phyloP scores from a whole-genome alignment of 2,113 vertebrate species.

The Circaetus cinerascens region DNA sequence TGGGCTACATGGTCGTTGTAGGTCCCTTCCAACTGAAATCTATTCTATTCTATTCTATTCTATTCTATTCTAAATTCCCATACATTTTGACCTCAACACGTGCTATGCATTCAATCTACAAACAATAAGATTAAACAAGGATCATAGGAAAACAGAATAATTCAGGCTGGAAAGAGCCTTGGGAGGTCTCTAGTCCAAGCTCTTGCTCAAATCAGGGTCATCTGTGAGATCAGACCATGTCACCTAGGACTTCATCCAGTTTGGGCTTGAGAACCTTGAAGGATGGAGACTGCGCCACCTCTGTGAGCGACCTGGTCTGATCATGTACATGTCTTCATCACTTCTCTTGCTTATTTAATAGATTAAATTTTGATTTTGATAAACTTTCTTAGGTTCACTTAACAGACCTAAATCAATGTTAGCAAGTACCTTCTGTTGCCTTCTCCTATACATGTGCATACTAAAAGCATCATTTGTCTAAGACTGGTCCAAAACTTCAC shows the following conservation, averaged over 20 bases:
- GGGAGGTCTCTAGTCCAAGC: not conserved
- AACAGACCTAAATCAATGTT: not conserved
- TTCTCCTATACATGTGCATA: not conserved
- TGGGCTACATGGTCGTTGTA: not conserved
- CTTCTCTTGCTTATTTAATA: not conserved
- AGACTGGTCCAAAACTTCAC: not conserved
- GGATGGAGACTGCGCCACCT: not conserved
- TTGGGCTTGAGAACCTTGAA: not conserved
- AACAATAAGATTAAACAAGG: not conserved
- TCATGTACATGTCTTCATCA: not conserved
- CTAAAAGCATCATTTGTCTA: not conserved
- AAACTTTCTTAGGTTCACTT: not conserved
- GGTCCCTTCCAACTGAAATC: not conserved
- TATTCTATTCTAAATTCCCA: not conserved
- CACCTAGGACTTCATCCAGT: not conserved
- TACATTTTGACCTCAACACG: not conserved
- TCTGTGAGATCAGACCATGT: not conserved
- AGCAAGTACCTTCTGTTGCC: not conserved
- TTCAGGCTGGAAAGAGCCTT: not conserved
- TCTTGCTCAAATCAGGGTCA: not conserved
- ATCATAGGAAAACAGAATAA: not conserved
- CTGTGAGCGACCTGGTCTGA: not conserved
- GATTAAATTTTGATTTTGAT: not conserved
- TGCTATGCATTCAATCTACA: not conserved
- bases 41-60: not conserved